Conservation (phyloP, 2,113 vertebrate genomes). For the Bujurquina vittata region DNA sequence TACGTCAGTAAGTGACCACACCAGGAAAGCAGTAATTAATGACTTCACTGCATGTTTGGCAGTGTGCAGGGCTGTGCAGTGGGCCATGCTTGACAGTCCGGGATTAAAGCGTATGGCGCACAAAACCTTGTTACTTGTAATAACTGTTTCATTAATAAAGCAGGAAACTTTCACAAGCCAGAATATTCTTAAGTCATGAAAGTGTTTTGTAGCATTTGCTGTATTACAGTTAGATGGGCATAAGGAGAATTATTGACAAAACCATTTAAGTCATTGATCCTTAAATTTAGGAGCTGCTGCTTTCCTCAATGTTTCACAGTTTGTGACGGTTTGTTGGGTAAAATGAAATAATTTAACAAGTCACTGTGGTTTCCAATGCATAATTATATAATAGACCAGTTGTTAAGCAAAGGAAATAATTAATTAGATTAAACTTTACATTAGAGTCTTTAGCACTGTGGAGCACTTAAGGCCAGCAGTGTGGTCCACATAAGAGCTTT, state of each 20-base stretch:
- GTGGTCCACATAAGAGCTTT: conserved; percentile 11
- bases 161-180: not conserved
- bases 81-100: too few relatives aligned
- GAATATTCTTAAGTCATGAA: not conserved
- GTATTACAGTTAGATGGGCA: not conserved
- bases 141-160: too few relatives aligned
- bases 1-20: not conserved
- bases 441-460: not conserved
- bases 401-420: not conserved
- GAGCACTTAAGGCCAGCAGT: not conserved
- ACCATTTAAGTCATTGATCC: not conserved
- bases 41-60: not conserved
- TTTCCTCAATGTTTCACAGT: not conserved
- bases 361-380: not conserved
- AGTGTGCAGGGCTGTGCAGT: too few relatives aligned
- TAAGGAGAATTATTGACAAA: not conserved
- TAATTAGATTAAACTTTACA: not conserved
- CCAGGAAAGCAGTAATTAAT: not conserved
- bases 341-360: not conserved
- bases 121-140: not conserved
- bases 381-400: not conserved
- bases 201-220: not conserved
- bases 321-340: not conserved
- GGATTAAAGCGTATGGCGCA: too few relatives aligned
- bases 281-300: not conserved